Evolutionary conservation across 2,113 vertebrate species (phyloP).

Genomic region (Petrocephalus zakoni): DNA sequence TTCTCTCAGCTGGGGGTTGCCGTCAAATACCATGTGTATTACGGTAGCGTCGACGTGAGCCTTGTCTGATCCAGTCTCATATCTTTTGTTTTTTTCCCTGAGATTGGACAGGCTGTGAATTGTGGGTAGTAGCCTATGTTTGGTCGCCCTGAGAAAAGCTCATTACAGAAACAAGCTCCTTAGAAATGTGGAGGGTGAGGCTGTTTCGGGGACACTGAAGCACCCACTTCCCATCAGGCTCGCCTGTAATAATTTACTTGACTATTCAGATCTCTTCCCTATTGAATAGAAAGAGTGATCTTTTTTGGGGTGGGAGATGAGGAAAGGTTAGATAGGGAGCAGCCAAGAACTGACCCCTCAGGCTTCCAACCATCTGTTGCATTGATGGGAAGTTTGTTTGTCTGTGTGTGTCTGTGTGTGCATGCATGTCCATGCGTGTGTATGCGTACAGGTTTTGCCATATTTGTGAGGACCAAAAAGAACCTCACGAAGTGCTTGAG

Average conservation of each 20-base stretch:
- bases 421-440: neutral
- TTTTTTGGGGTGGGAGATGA: constrained; percentile 30
- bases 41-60: neutral
- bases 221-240: constrained; percentile 32
- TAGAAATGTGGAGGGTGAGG: constrained; percentile 31
- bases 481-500: no score
- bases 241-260: constrained; percentile 39
- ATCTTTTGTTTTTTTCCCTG: neutral
- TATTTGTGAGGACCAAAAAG: neutral
- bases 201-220: constrained; percentile 31
- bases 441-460: no score
- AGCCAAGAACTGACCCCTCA: constrained; percentile 41
- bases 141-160: neutral
- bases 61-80: neutral
- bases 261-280: constrained; percentile 36
- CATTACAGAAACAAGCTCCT: neutral
- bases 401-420: constrained; percentile 20
- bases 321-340: constrained; percentile 21
- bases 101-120: neutral
- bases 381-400: neutral
- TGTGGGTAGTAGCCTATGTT: neutral
- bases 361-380: constrained; percentile 44
- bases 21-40: neutral
- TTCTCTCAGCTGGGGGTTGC: neutral
- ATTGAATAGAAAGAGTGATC: constrained; percentile 44